phyloP scores from a whole-genome alignment of 2,888 invertebrate genomes.

The Scaptomyza polygonia region DNA sequence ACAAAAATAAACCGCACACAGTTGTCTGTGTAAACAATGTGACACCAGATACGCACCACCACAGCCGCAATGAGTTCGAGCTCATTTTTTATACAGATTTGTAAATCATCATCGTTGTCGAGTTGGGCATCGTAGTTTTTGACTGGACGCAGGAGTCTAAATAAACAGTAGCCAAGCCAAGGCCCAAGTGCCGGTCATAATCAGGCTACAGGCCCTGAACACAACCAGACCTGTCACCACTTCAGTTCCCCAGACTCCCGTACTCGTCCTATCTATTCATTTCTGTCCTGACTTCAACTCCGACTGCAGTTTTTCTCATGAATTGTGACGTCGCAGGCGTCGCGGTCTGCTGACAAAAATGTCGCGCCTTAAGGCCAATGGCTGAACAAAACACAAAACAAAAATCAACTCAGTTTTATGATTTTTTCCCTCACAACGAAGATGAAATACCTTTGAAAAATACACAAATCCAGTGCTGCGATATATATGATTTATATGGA shows the following conservation, averaged over 20 bases:
- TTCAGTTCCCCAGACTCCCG: constrained; percentile 49
- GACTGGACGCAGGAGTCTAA: constrained; percentile 76
- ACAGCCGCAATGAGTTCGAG: constrained; percentile 54
- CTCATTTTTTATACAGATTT: constrained; percentile 35
- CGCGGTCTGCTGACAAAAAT: constrained; percentile 65
- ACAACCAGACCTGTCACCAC: constrained; percentile 68
- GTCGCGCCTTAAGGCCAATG: constrained; percentile 61
- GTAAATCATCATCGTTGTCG: constrained; percentile 37
- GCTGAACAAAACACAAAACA: constrained; percentile 8
- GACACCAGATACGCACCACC: constrained; percentile 59
- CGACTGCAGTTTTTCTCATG: constrained; percentile 59
- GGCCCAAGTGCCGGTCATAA: constrained; percentile 52
- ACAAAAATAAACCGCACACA: constrained; percentile 57
- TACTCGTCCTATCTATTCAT: constrained; percentile 1
- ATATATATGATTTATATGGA: constrained; percentile 21
- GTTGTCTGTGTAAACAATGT: constrained; percentile 70
- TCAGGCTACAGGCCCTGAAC: constrained; percentile 61
- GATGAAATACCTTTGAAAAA: constrained; percentile 29
- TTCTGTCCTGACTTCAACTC: constrained; percentile 8
- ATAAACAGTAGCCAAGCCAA: constrained; percentile 70
- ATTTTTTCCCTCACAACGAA: constrained; percentile 26
- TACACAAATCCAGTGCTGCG: neutral
- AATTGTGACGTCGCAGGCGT: constrained; percentile 64
- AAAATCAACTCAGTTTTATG: constrained; percentile 1
- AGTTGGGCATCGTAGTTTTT: constrained; percentile 19